phyloP scores from a whole-genome alignment of 2,113 vertebrate species.

The Pteronura brasiliensis region DNA sequence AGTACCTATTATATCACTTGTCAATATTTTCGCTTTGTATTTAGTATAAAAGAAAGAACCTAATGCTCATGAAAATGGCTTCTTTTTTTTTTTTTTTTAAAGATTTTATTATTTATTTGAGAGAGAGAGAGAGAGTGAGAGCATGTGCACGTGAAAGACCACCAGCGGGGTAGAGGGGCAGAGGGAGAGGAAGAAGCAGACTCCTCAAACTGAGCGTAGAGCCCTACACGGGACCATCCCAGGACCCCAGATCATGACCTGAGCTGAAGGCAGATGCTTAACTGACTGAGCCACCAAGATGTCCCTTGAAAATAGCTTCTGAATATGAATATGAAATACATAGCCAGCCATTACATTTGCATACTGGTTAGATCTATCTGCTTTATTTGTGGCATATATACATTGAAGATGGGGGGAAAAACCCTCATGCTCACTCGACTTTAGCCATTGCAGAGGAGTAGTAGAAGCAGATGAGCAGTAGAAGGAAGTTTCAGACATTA shows the following conservation, averaged over 20 bases:
- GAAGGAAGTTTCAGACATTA: neutral
- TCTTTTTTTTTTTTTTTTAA: neutral
- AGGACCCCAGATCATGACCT: neutral
- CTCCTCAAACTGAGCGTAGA: neutral
- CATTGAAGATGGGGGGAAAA: neutral
- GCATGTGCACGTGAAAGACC: fast-evolving
- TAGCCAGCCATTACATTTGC: neutral
- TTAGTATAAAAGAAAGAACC: neutral
- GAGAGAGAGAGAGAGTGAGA: neutral
- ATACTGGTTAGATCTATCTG: neutral
- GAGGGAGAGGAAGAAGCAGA: neutral
- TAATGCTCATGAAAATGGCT: neutral
- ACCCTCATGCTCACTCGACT: neutral
- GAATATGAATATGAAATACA: neutral
- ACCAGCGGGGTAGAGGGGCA: neutral
- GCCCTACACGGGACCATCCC: neutral
- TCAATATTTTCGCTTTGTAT: neutral
- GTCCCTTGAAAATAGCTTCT: neutral
- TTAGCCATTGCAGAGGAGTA: neutral
- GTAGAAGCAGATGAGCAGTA: neutral
- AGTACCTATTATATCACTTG: neutral
- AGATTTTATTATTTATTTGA: neutral
- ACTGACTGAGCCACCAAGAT: neutral
- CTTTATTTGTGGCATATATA: neutral
- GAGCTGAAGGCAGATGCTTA: neutral